Evolutionary conservation across 2,113 vertebrate genomes (phyloP).

Genomic region (Mormyrus lacerda): DNA sequence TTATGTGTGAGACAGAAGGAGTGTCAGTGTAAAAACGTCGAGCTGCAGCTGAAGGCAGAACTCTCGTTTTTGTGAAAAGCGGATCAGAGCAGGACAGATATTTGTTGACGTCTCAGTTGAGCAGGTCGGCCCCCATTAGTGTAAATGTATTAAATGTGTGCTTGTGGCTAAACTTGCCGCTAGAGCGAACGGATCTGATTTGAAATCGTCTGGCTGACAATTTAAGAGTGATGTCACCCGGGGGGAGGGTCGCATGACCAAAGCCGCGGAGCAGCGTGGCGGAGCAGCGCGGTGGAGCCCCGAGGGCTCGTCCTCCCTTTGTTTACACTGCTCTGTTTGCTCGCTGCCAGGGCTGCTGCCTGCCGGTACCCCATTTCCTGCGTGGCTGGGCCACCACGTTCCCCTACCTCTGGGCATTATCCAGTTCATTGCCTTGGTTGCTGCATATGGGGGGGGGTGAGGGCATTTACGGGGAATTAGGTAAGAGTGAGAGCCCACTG

Average conservation of each 20-base stretch:
- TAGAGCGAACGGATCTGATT: neutral
- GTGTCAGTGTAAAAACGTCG: neutral
- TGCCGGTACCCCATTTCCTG: slow-evolving; percentile 8
- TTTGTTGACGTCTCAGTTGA: slow-evolving; percentile 1
- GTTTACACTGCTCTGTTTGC: neutral
- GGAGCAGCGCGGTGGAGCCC: neutral
- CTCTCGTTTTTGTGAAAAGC: neutral
- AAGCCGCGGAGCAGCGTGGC: neutral
- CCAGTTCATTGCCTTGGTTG: neutral
- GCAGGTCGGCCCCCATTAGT: neutral
- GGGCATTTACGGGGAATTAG: slow-evolving; percentile 15
- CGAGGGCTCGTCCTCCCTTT: neutral
- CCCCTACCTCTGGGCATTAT: neutral
- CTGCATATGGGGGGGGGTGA: neutral
- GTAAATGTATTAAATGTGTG: neutral
- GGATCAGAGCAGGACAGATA: neutral
- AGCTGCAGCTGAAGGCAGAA: neutral
- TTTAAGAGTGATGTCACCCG: neutral
- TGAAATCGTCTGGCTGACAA: neutral
- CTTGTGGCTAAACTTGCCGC: neutral
- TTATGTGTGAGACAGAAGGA: neutral
- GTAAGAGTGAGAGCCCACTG: slow-evolving; percentile 9
- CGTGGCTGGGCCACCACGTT: neutral
- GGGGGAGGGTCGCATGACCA: neutral
- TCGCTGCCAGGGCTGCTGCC: neutral